Percentiles rank a stretch among this genome's conserved stretches.
Conservation (phyloP, 92 coral and sea anemone genomes). For the Palythoa caribaeorum region DNA sequence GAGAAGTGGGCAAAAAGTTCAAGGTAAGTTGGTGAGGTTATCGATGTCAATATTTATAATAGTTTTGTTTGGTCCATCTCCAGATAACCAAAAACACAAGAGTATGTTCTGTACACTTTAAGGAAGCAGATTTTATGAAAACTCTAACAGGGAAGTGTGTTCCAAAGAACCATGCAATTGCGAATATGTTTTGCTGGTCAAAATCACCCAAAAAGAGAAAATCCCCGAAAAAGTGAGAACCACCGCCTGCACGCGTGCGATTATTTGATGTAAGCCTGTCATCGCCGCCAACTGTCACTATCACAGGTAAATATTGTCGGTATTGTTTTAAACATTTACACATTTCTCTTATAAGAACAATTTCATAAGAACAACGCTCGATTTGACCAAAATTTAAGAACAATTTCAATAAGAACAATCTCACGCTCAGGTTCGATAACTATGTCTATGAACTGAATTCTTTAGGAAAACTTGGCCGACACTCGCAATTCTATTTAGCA, state of each 20-base stretch:
- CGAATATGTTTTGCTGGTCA: conserved; percentile 19
- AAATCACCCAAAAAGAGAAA: background rate
- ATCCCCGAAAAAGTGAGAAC: conserved; percentile 48
- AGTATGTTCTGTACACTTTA: conserved; percentile 57
- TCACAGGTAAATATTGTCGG: conserved; percentile 59
- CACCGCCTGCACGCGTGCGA: conserved; percentile 43
- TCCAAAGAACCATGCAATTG: conserved; percentile 53
- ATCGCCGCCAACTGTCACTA: conserved; percentile 39
- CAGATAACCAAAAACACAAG: conserved; percentile 53
- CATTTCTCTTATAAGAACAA: background rate
- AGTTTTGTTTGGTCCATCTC: conserved; percentile 47
- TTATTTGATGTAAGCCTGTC: conserved; percentile 48
- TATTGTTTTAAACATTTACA: conserved; percentile 23
- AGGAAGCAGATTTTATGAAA: conserved; percentile 34
- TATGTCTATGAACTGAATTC: too few relatives aligned
- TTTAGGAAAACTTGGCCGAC: too few relatives aligned
- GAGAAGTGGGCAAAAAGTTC: conserved; percentile 64
- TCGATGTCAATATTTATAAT: conserved; percentile 35
- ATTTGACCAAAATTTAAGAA: background rate
- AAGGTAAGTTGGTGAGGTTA: conserved; percentile 30
- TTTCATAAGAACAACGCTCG: background rate
- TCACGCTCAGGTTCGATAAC: background rate
- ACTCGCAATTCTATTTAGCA: too few relatives aligned
- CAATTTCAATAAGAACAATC: background rate
- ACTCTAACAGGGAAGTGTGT: conserved; percentile 50